Evolutionary conservation across 2,113 vertebrate species (phyloP).

Genomic region (Hemicordylus capensis): DNA sequence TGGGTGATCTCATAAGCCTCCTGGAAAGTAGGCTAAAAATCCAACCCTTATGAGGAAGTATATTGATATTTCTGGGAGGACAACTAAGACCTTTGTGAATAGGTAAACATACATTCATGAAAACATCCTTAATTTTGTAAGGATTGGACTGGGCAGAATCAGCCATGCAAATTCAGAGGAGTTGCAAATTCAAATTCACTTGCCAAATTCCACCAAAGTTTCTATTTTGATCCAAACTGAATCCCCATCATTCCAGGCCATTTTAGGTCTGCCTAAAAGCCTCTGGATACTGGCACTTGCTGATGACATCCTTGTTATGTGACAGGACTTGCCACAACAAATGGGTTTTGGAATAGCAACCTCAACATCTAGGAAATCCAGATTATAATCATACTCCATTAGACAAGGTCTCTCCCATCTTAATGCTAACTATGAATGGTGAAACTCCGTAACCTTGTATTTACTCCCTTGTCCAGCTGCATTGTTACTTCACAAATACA

Average conservation of each 20-base stretch:
- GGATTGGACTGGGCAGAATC: background rate
- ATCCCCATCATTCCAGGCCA: background rate
- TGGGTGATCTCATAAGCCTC: no score
- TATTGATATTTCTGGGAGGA: background rate
- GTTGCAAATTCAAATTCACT: no score
- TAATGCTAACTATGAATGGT: background rate
- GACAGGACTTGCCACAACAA: background rate
- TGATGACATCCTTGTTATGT: background rate
- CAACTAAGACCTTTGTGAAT: background rate
- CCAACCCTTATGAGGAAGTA: background rate
- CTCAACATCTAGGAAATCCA: background rate
- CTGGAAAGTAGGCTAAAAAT: no score
- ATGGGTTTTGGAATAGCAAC: background rate
- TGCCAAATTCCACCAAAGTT: background rate
- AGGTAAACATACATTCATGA: background rate
- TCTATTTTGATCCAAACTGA: background rate
- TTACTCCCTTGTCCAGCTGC: background rate
- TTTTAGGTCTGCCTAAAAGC: background rate
- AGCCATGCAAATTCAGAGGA: background rate
- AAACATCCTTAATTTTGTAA: background rate
- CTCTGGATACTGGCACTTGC: background rate
- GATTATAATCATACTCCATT: background rate
- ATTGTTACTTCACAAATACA: background rate
- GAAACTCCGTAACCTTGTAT: background rate
- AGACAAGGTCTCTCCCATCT: background rate